Conservation (phyloP, 2,113 vertebrate genomes). For the Eptatretus burgeri region DNA sequence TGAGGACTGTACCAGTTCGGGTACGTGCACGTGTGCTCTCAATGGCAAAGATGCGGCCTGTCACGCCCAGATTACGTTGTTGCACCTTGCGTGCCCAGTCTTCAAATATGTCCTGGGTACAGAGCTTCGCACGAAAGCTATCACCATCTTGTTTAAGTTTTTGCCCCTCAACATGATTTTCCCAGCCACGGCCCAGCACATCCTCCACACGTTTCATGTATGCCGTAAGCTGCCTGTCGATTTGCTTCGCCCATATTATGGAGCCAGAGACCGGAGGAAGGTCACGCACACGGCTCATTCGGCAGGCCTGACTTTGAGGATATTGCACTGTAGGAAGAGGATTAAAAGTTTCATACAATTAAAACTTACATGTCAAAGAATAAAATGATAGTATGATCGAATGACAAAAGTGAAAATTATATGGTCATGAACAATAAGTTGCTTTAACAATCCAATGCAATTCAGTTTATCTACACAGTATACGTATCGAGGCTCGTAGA, state of each 20-base stretch:
- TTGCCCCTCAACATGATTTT: conserved; percentile 87
- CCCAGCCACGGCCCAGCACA: conserved; percentile 88
- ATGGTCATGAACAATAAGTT: too few relatives aligned
- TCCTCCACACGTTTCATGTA: conserved; percentile 98
- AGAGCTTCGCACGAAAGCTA: conserved; percentile 91
- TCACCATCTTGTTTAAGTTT: conserved; percentile 96
- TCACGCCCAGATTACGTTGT: conserved; percentile 84
- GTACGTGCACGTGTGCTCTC: conserved; percentile 64
- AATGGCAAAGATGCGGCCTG: conserved; percentile 85
- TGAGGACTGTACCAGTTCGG: conserved; percentile 54
- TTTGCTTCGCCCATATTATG: conserved; percentile 98
- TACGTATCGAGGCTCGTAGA: too few relatives aligned
- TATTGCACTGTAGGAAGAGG: conserved; percentile 34
- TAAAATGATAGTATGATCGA: too few relatives aligned
- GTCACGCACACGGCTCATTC: conserved; percentile 92
- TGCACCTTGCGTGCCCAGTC: conserved; percentile 96
- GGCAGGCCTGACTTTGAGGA: conserved; percentile 83
- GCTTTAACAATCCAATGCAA: too few relatives aligned
- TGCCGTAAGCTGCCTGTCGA: conserved; percentile 74
- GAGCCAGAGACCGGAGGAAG: conserved; percentile 77
- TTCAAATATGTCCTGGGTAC: conserved; percentile 92
- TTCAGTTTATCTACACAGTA: too few relatives aligned
- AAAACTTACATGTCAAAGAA: too few relatives aligned
- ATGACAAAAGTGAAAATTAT: too few relatives aligned
- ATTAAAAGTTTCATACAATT: too few relatives aligned